Evolutionary conservation across 2,113 vertebrate genomes (phyloP).

Genomic region (Silurus glanis): DNA sequence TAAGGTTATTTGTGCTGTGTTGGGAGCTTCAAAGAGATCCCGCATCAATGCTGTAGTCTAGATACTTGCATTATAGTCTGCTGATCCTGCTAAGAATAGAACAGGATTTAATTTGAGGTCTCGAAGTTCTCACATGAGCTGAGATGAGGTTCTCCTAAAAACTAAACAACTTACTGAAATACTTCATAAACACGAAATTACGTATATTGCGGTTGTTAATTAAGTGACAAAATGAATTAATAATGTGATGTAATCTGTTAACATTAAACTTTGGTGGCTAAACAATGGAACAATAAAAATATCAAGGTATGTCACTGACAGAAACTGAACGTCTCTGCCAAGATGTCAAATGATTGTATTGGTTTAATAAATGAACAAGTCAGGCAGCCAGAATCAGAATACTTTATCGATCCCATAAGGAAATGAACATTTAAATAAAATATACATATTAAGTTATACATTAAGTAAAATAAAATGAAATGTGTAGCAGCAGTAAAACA

Average conservation of each 20-base stretch:
- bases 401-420: no score
- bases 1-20: constrained; percentile 42
- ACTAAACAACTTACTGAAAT: no score
- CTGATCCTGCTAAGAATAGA: constrained; percentile 43
- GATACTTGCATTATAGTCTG: constrained; percentile 41
- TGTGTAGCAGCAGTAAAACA: no score
- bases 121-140: constrained; percentile 23
- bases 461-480: no score
- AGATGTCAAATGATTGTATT: neutral
- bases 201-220: neutral
- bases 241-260: neutral
- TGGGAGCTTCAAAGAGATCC: constrained; percentile 42
- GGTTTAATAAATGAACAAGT: neutral
- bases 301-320: neutral
- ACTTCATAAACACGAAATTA: neutral
- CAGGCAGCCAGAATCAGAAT: no score
- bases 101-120: constrained; percentile 39
- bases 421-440: no score
- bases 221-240: neutral
- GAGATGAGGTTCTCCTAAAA: neutral
- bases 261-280: neutral
- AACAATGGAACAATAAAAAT: neutral
- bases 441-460: no score
- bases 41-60: constrained; percentile 6
- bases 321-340: neutral